Base-by-base conservation (phyloP, 2,113 vertebrate genomes). In the Dasyornis broadbenti region DNA sequence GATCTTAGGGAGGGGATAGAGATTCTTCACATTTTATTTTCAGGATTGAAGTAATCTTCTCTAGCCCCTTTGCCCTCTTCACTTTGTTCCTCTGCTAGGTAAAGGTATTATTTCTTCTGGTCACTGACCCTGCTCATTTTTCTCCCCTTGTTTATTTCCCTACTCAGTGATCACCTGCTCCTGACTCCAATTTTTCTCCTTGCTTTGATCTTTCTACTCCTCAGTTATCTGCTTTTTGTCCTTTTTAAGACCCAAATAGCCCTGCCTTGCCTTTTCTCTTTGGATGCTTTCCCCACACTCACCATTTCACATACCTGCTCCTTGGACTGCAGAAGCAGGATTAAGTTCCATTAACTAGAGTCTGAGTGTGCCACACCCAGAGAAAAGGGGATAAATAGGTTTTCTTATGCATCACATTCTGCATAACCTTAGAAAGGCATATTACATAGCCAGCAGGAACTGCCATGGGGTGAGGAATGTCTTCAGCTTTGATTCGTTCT, bases 71-170 rank as follows among this genome's bases (percentile, higher is more conserved):
- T 33, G 15, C 28, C 5, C 17, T 33, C 39, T 70, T 63, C 14
- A 10, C 5, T 77, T 26, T 11, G 3, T 64, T 95, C 19, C 28
- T 88, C 45, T 91, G 35, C 8, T 79, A 63, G 8, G 27, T 50
- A 70, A 80, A 77, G 16, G 3, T 39, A 44, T 64, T 77, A 42
- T 60, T 87, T 78, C n/a, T 71, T 52, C 68, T 82, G 14, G 8
- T 64, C 28, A 27, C 57, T 75, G 5, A 49, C 20, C 13, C 37
- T 27, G 15, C 10, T 76, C 15, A 4, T 24, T 81, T 42, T 10
- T 0, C 4, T 4, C 1, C 3, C 4, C 10, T 49, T 19, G 3
- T 13, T 11, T 52, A 15, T 64, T 78, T 63, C 21, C 8, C 10
- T 7, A 23, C 22, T 63, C 9, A 39, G 6, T 26, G 24, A 42